A percentile compares a stretch with the other conserved stretches of the same genome.
phyloP scores from a whole-genome alignment of 2,888 invertebrate species.

The Chrysotoxum bicinctum region DNA sequence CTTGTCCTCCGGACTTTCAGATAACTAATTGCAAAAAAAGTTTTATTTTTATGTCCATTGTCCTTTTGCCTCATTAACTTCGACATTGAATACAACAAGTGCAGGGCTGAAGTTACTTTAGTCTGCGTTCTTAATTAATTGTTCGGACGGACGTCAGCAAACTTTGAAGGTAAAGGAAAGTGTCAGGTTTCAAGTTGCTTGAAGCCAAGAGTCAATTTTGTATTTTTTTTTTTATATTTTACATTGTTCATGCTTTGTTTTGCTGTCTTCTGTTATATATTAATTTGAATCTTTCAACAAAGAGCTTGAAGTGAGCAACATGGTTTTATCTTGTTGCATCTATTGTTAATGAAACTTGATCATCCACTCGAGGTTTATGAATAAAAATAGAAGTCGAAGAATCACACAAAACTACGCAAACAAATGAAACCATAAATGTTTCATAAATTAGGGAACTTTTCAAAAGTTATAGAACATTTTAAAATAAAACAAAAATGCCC shows the following conservation, averaged over 20 bases:
- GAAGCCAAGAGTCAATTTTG: background rate
- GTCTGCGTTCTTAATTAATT: background rate
- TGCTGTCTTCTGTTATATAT: background rate
- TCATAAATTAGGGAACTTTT: too few relatives aligned
- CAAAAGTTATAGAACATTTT: too few relatives aligned
- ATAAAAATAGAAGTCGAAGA: too few relatives aligned
- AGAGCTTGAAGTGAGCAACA: too few relatives aligned
- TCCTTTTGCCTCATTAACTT: background rate
- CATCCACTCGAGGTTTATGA: too few relatives aligned
- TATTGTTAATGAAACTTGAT: too few relatives aligned
- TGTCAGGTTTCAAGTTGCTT: background rate
- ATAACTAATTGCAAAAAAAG: background rate
- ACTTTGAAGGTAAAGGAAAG: background rate
- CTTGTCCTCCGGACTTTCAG: background rate
- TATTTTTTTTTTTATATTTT: background rate
- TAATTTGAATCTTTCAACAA: constrained; percentile 56
- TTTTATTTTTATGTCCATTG: background rate
- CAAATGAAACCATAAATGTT: too few relatives aligned
- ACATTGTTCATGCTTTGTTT: background rate
- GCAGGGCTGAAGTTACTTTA: background rate
- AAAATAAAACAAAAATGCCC: too few relatives aligned
- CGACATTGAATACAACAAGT: background rate
- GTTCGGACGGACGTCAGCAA: background rate
- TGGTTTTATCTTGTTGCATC: too few relatives aligned
- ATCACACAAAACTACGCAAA: too few relatives aligned